phyloP scores from a whole-genome alignment of 2,113 vertebrate species.

The Onychostruthus taczanowskii region DNA sequence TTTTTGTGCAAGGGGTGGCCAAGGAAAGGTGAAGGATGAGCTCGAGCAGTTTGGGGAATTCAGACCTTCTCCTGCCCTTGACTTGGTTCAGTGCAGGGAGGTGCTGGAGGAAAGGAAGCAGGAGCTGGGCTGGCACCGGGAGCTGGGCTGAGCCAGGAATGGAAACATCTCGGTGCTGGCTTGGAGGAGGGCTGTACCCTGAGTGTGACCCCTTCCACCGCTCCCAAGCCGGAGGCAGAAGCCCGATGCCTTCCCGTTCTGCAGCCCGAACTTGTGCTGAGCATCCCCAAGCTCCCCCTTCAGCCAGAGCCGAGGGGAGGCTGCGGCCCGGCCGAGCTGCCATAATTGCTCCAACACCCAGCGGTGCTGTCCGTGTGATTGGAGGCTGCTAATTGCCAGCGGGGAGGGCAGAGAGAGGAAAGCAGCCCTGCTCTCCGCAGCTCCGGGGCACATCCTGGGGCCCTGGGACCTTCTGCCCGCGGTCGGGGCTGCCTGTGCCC shows the following conservation, averaged over 20 bases:
- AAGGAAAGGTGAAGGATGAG: background rate
- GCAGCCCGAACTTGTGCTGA: background rate
- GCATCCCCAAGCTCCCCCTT: background rate
- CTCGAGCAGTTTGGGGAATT: background rate
- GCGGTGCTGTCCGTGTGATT: background rate
- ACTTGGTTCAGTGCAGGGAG: background rate
- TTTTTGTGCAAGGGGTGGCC: background rate
- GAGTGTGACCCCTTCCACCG: background rate
- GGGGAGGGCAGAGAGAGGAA: background rate
- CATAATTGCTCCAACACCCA: background rate
- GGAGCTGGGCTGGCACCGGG: background rate
- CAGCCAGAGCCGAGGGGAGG: background rate
- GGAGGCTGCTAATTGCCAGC: background rate
- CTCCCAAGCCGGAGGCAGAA: background rate
- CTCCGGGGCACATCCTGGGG: fast-evolving
- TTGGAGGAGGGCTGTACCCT: background rate
- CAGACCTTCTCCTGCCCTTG: background rate
- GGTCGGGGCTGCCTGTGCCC: fast-evolving
- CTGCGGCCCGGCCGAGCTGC: background rate
- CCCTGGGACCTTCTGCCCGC: fast-evolving
- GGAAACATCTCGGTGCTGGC: fast-evolving
- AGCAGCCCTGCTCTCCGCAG: background rate
- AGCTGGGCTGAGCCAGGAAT: background rate
- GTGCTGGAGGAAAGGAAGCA: background rate
- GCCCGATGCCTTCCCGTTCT: fast-evolving